A percentile compares a stretch with the other conserved stretches of the same genome.
These are phyloP conservation scores for Nyctibius bracteatus DNA, from an alignment of 2,113 vertebrate species.

Conservation along the genomic window DNA sequence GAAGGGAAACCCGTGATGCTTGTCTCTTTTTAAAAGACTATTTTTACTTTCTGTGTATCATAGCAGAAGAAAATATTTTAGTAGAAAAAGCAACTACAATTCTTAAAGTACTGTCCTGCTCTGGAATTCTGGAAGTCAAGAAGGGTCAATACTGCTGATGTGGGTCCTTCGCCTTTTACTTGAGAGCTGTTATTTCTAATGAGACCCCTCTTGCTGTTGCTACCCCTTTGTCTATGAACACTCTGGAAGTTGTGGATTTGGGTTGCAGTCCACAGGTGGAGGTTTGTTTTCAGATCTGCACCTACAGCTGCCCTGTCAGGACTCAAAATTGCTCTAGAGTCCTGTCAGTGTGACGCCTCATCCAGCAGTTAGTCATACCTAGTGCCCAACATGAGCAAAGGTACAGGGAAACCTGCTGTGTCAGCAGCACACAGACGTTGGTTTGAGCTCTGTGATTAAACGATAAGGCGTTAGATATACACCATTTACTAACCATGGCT, in stretches of 20 bases:
- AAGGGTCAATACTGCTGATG: too few species aligned
- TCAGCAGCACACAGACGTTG: fast-evolving
- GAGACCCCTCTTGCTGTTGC: not conserved
- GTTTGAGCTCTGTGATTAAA: not conserved
- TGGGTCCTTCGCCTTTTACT: not conserved
- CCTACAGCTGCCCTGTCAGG: not conserved
- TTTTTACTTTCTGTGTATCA: not conserved
- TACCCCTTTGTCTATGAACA: fast-evolving
- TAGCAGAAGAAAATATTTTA: not conserved
- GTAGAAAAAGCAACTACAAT: not conserved
- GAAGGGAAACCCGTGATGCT: not conserved
- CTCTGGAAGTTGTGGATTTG: not conserved
- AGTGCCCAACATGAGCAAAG: fast-evolving
- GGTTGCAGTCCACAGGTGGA: not conserved
- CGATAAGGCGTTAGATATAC: too few species aligned
- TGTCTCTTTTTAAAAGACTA: not conserved
- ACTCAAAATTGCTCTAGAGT: fast-evolving
- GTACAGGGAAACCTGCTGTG: not conserved
- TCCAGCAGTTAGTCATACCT: fast-evolving
- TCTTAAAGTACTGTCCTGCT: not conserved
- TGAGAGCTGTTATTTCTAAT: not conserved
- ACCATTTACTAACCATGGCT: not conserved
- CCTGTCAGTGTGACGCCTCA: fast-evolving
- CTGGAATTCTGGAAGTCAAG: not conserved
- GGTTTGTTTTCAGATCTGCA: not conserved